Base-by-base conservation (phyloP, 2,888 invertebrate species). In the Adelognathus sp. region DNA sequence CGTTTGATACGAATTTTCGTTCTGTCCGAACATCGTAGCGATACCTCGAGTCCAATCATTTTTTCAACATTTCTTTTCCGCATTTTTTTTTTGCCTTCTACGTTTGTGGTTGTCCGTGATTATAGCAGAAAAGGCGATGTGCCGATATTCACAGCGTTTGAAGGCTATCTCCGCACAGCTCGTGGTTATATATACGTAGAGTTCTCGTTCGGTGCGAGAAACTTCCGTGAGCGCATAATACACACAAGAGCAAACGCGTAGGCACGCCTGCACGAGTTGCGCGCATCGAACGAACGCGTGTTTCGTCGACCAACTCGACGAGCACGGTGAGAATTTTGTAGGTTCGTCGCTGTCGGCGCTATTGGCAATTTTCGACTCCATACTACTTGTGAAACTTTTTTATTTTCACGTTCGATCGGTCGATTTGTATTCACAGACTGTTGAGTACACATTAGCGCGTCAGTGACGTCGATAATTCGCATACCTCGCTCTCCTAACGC, bases 101-200 rank as follows among this genome's bases (percentile, higher is more conserved):
- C 9, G 39, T 44, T 56, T 16, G n/a, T 31, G 58, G 21, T 31
- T 18, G 36, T 7, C 58, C 44, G 46, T 67, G 66, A 61, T 71
- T 64, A 54, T 41, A 63, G 61, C 24, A 41, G 29, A 33, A 21
- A 61, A 74, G 58, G 41, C 72, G 73, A 64, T 56, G 54, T 72
- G 69, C 33, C n/a, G n/a, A n/a, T 50, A 36, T 16, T 73, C 41
- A 31, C 31, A n/a, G n/a, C n/a, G 39, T 63, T 64, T 41, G 77
- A 77, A 67, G 77, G 77, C 73, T 77, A 71, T 64, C n/a, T n/a
- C n/a, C 58, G n/a, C 29, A 16, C 44, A 31, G 21, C 11, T 14
- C 21, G 18, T 54, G 44, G 33, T 21, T 33, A 24, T 58, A n/a
- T n/a, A n/a, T n/a, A n/a, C n/a, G n/a, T n/a, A n/a, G n/a, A n/a